Conservation (phyloP, 23 tunicate species). For the Diplosoma virens region DNA sequence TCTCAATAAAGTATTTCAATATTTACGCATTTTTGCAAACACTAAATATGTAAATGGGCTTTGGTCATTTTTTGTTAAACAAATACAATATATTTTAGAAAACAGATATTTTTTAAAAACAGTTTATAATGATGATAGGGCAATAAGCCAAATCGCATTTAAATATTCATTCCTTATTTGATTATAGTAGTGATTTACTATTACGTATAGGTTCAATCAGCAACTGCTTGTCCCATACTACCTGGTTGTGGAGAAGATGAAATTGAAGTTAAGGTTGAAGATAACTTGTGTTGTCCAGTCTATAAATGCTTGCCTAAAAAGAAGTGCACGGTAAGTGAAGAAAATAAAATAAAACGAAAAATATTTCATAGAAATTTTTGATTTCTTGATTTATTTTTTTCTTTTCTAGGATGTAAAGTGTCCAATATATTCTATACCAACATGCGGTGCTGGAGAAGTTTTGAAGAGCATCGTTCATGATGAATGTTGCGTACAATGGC, state of each 20-base stretch:
- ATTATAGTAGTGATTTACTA: background rate
- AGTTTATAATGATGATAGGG: no score
- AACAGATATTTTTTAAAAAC: no score
- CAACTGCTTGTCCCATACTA: slow-evolving; percentile 36
- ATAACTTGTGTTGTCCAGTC: slow-evolving; percentile 70
- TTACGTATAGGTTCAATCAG: slow-evolving; percentile 53
- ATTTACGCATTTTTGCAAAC: no score
- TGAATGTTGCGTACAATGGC: slow-evolving; percentile 85
- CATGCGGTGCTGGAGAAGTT: slow-evolving; percentile 73
- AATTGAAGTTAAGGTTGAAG: slow-evolving; percentile 26
- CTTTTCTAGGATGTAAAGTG: slow-evolving; percentile 62
- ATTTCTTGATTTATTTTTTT: background rate
- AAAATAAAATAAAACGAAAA: no score
- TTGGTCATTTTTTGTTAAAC: no score
- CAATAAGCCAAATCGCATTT: no score
- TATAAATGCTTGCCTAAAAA: slow-evolving; percentile 71
- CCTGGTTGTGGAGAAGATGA: slow-evolving; percentile 52
- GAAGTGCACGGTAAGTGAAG: slow-evolving; percentile 69
- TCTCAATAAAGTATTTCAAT: no score
- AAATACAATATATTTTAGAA: no score
- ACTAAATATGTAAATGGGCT: no score
- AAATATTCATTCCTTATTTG: no score
- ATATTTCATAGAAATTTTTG: background rate
- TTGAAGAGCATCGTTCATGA: slow-evolving; percentile 81
- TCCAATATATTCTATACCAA: slow-evolving; percentile 44